Conservation (phyloP, 2,113 vertebrate genomes). For the Eleginops maclovinus region DNA sequence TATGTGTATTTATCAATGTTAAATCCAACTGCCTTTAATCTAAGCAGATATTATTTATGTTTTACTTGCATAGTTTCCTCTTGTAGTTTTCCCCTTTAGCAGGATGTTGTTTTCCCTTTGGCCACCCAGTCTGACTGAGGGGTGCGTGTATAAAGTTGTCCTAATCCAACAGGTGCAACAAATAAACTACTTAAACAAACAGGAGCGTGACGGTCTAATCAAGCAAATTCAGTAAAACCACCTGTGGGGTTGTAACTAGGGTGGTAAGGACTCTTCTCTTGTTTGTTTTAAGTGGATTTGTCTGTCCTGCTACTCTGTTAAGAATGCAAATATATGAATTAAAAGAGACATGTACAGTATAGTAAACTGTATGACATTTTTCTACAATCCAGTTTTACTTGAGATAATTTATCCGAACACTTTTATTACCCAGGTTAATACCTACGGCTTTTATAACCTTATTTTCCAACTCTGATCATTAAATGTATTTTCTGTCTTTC, state of each 20-base stretch:
- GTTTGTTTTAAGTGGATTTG: background rate
- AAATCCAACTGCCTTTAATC: too few species aligned
- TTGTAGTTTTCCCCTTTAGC: too few species aligned
- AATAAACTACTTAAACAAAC: background rate
- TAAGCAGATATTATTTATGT: too few species aligned
- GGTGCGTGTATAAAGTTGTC: background rate
- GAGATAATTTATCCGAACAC: background rate
- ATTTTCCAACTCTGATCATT: background rate
- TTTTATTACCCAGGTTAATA: background rate
- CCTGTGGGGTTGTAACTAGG: background rate
- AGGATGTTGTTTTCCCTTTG: too few species aligned
- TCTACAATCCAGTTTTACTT: background rate
- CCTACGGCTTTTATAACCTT: background rate
- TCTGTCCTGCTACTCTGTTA: background rate
- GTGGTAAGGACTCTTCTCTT: background rate
- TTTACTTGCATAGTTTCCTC: too few species aligned
- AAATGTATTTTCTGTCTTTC: constrained; percentile 18
- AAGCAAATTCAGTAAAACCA: background rate
- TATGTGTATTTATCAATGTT: too few species aligned
- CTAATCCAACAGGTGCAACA: background rate
- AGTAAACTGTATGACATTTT: background rate
- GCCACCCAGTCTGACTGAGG: too few species aligned
- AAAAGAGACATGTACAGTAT: background rate
- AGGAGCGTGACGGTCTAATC: background rate
- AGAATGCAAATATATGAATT: background rate